Evolutionary conservation across 2,888 invertebrate species (phyloP), one percentile per base, ranked within the genome.

Genomic region (Drosophila mayaguana): DNA sequence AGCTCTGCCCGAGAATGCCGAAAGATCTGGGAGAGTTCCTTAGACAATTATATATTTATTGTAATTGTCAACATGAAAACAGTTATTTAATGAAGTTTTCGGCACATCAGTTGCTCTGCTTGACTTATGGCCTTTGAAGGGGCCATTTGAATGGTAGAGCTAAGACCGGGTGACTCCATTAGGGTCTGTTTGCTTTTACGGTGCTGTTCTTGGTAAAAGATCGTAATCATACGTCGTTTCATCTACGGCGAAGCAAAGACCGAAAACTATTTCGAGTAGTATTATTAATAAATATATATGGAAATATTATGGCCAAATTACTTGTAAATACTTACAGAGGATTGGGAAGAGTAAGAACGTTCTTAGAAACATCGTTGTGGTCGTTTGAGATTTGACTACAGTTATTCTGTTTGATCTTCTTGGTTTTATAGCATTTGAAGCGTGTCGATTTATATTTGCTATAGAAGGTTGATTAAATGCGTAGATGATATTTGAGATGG

Each of bases 321-420:
- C 9, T 32, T 51, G 1, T 25, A 12, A 14, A 16, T 12, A 68
- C 65, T 67, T 40, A 66, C 65, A 18, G 68, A 32, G n/a, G 14
- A 65, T 8, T 34, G 40, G 18, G 7, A 66, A 32, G 11, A 69
- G 1, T 32, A 38, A 14, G 14, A 11, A 11, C n/a, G 25, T 45
- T 18, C 2, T 1, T 8, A 43, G 38, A 12, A 25, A 28, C 67
- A 68, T 68, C 34, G 51, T 69, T 6, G 18, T 34, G 43, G 16
- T 22, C 3, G 18, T 14, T 20, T 11, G 18, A 9, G 16, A 11
- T 8, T 12, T 0, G 7, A 66, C 32, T 50, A 18, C 1, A 3
- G 18, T 3, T 28, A 12, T 48, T n/a, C 14, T 20, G 14, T 20
- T 14, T 20, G 18, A 18, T 34, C 34, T 18, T 34, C 20, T 50